Conservation (phyloP, 2,797 vertebrate genomes). For the Hipposideros larvatus region DNA sequence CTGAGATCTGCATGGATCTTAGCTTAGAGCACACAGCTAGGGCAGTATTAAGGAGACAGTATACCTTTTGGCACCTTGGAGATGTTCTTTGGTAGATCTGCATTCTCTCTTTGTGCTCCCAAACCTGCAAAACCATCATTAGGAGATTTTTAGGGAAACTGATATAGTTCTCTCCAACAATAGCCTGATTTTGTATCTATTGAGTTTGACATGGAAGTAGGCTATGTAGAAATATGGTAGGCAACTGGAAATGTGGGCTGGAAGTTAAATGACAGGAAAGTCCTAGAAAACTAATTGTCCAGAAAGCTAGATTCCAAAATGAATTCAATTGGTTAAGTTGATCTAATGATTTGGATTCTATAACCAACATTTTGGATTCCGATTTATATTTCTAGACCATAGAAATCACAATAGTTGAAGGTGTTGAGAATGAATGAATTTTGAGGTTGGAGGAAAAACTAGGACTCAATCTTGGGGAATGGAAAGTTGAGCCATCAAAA, state of each 20-base stretch:
- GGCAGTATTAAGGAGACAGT: neutral
- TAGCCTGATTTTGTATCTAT: neutral
- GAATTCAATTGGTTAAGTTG: neutral
- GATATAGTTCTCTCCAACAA: neutral
- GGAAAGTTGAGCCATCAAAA: neutral
- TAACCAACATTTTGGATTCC: neutral
- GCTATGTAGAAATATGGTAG: neutral
- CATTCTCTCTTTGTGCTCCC: neutral
- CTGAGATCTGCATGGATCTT: neutral
- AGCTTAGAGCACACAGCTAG: neutral
- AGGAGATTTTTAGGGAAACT: constrained; percentile 36
- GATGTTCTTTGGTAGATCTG: neutral
- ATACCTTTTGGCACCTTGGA: neutral
- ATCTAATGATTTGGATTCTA: neutral
- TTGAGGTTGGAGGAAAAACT: neutral
- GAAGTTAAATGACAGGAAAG: neutral
- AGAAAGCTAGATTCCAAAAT: neutral
- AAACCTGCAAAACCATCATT: neutral
- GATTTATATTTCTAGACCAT: neutral
- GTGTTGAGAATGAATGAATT: neutral
- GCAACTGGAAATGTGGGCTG: neutral
- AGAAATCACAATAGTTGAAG: neutral
- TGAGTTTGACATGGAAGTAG: neutral
- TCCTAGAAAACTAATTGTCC: neutral
- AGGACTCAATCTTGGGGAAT: neutral